A percentile compares a stretch with the other conserved stretches of the same genome.
Conservation (phyloP, 1,140 invertebrate species). For the Drosophila sproati region DNA sequence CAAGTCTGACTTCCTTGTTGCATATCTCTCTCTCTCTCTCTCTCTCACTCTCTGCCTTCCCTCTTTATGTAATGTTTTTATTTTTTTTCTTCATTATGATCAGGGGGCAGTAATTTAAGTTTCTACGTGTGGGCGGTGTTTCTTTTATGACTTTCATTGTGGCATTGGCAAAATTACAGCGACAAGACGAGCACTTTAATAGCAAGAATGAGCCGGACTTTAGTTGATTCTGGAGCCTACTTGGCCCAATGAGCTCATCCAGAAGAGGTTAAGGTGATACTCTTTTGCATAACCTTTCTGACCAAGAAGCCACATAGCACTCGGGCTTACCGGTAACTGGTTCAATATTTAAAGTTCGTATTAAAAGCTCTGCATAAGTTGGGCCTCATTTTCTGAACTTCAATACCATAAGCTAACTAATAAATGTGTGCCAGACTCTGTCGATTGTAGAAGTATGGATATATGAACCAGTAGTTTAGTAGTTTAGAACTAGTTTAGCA, state of each 20-base stretch:
- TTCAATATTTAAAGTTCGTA: slow-evolving; percentile 1
- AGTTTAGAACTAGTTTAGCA: too few relatives aligned
- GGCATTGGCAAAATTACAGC: slow-evolving; percentile 22
- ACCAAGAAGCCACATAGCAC: background rate
- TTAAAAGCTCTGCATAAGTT: background rate
- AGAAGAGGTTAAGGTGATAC: slow-evolving; percentile 24
- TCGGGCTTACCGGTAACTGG: background rate
- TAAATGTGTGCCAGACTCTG: too few relatives aligned
- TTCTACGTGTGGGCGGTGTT: slow-evolving; percentile 17
- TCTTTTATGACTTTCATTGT: slow-evolving; percentile 41
- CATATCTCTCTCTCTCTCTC: background rate
- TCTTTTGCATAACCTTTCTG: slow-evolving; percentile 30
- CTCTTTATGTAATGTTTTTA: background rate
- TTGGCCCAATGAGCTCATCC: slow-evolving; percentile 6
- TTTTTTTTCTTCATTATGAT: slow-evolving; percentile 34
- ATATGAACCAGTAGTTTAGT: too few relatives aligned
- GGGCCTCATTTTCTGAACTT: background rate
- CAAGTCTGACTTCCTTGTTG: too few relatives aligned
- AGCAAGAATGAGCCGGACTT: slow-evolving; percentile 20
- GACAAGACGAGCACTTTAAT: slow-evolving; percentile 21
- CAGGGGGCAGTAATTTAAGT: slow-evolving; percentile 40
- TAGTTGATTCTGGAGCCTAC: slow-evolving; percentile 19
- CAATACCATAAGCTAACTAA: background rate
- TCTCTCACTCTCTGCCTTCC: background rate
- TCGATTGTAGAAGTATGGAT: too few relatives aligned